These are phyloP conservation scores for Neodiprion virginianus DNA, from an alignment of 1,140 invertebrate genomes.

Conservation along the genomic window DNA sequence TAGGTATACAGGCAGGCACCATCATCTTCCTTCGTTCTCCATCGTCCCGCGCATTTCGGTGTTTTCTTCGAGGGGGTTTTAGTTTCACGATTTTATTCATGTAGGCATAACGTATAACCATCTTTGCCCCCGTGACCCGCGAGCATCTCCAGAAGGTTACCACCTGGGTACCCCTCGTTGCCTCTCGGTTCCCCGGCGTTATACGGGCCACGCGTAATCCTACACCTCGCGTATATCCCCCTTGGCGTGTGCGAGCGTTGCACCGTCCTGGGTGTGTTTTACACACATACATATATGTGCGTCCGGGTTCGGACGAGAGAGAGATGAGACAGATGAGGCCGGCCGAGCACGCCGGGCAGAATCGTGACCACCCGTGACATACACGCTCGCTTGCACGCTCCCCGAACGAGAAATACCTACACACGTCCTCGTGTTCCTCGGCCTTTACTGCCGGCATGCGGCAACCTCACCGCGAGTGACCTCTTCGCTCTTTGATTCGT, in stretches of 20 bases:
- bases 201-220: neutral
- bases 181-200: neutral
- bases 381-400: slow-evolving; percentile 3
- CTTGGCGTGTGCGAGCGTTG: too few relatives aligned
- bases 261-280: neutral
- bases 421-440: neutral
- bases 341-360: slow-evolving; percentile 3
- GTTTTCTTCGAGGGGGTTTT: neutral
- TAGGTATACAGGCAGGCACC: too few relatives aligned
- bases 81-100: neutral
- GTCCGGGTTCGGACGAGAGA: slow-evolving; percentile 6
- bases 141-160: neutral
- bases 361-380: slow-evolving; percentile 4
- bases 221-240: neutral
- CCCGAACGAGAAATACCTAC: neutral
- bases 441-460: neutral
- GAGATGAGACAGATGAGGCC: slow-evolving; percentile 6
- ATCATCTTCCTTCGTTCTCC: too few relatives aligned
- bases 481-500: neutral
- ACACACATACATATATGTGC: neutral
- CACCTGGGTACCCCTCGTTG: neutral
- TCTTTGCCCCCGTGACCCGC: neutral
- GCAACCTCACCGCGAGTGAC: neutral
- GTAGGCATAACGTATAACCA: neutral
- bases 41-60: too few relatives aligned